phyloP scores from a whole-genome alignment of 64 coral and sea anemone species.

The Dendronephthya gigantea region DNA sequence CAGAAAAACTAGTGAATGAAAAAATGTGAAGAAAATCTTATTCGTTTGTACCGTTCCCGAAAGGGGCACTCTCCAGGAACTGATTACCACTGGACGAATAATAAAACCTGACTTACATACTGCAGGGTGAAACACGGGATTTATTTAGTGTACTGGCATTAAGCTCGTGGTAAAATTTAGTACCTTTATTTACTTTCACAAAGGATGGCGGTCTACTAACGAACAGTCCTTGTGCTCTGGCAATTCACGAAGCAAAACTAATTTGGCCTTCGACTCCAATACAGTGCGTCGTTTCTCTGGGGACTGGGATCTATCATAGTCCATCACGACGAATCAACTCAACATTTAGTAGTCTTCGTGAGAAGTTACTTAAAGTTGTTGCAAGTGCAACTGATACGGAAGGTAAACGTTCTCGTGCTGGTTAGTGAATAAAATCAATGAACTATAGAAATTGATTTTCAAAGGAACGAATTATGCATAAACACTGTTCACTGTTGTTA shows the following conservation, averaged over 20 bases:
- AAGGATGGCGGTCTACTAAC: constrained; percentile 93
- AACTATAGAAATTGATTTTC: too few relatives aligned
- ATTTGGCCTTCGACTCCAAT: constrained; percentile 82
- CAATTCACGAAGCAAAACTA: constrained; percentile 71
- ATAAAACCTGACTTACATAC: neutral
- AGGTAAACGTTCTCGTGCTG: constrained; percentile 22
- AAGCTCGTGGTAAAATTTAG: neutral
- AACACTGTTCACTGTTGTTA: too few relatives aligned
- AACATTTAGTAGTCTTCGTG: constrained; percentile 71
- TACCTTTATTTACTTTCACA: neutral
- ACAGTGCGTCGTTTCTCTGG: constrained; percentile 79
- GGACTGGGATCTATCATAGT: constrained; percentile 82
- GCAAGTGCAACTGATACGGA: constrained; percentile 97
- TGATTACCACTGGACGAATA: too few relatives aligned
- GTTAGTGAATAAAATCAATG: neutral
- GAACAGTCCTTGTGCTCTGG: constrained; percentile 85
- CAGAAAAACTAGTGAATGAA: too few relatives aligned
- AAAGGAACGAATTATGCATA: too few relatives aligned
- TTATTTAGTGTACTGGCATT: neutral
- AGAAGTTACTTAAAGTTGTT: constrained; percentile 85
- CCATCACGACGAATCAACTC: constrained; percentile 36
- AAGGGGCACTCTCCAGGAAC: too few relatives aligned
- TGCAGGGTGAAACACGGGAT: neutral
- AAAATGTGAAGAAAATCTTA: too few relatives aligned
- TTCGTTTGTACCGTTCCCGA: too few relatives aligned